Evolutionary conservation across 2,888 invertebrate species (phyloP).

Genomic region (Drosophila niveifrons): DNA sequence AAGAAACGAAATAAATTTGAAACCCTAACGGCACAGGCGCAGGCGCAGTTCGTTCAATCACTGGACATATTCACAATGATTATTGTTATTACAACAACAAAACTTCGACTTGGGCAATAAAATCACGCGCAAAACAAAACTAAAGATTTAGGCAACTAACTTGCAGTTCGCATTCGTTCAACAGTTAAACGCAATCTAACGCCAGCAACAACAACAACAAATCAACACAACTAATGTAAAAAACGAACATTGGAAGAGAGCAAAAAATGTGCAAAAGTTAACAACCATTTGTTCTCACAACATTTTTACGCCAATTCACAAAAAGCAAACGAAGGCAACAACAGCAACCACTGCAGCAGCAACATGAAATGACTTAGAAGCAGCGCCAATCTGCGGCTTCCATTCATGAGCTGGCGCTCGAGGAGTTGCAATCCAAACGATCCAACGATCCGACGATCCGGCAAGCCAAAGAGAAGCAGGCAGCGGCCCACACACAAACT

Average conservation of each 20-base stretch:
- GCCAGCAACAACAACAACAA: conserved; percentile 54
- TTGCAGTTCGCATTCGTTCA: conserved; percentile 53
- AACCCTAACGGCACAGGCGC: conserved; percentile 64
- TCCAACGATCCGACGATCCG: conserved; percentile 42
- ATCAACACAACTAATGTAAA: conserved; percentile 43
- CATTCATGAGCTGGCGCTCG: conserved; percentile 78
- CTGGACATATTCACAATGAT: conserved; percentile 63
- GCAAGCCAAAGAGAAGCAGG: conserved; percentile 19
- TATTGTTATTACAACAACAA: conserved; percentile 46
- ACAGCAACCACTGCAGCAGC: conserved; percentile 21
- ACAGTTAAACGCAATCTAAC: conserved; percentile 72
- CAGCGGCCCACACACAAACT: conserved; percentile 72
- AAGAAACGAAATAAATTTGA: conserved; percentile 34
- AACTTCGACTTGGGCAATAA: conserved; percentile 36
- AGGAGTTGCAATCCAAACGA: conserved; percentile 69
- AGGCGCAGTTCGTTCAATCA: conserved; percentile 59
- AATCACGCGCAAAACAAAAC: conserved; percentile 41
- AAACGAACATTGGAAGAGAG: conserved; percentile 32
- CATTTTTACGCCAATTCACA: conserved; percentile 80
- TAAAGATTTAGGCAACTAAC: conserved; percentile 57
- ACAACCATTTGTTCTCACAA: conserved; percentile 81
- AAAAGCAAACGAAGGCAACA: conserved; percentile 49
- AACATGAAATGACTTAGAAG: conserved; percentile 74
- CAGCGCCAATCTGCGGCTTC: conserved; percentile 66
- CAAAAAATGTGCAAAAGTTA: conserved; percentile 75